phyloP scores from a whole-genome alignment of 2,888 invertebrate genomes.

The Pachliopta kotzebuea region DNA sequence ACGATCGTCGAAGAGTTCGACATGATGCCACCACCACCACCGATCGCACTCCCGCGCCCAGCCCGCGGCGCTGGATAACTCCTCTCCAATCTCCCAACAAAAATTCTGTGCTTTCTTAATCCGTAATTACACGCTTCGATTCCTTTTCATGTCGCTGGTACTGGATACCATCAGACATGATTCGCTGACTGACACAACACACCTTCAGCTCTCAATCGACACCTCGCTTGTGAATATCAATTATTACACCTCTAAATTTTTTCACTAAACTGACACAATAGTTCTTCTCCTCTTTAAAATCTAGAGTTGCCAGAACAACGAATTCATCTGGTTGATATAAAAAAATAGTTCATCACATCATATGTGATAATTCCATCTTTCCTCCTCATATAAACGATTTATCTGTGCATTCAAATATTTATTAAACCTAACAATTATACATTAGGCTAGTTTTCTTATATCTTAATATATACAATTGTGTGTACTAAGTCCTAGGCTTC shows the following conservation, averaged over 20 bases:
- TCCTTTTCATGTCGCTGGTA: neutral
- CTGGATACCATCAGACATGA: no score
- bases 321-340: conserved; percentile 25
- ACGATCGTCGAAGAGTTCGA: conserved; percentile 80
- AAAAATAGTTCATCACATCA: neutral
- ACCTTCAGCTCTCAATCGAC: no score
- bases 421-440: neutral
- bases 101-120: neutral
- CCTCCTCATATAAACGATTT: conserved; percentile 2
- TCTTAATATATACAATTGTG: conserved; percentile 28
- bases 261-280: neutral
- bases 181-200: no score
- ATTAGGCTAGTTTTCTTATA: conserved; percentile 7
- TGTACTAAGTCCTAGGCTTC: conserved; percentile 33
- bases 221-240: neutral
- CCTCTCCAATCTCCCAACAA: no score
- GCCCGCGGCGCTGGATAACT: conserved; percentile 45
- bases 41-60: conserved; percentile 44
- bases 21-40: conserved; percentile 57
- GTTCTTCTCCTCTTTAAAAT: conserved; percentile 55
- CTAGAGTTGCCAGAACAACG: conserved; percentile 54
- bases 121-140: neutral
- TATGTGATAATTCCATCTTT: conserved; percentile 4
- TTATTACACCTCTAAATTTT: neutral
- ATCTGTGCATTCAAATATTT: conserved; percentile 11